phyloP scores from a whole-genome alignment of 2,888 invertebrate genomes.

The Platypus cylindrus region DNA sequence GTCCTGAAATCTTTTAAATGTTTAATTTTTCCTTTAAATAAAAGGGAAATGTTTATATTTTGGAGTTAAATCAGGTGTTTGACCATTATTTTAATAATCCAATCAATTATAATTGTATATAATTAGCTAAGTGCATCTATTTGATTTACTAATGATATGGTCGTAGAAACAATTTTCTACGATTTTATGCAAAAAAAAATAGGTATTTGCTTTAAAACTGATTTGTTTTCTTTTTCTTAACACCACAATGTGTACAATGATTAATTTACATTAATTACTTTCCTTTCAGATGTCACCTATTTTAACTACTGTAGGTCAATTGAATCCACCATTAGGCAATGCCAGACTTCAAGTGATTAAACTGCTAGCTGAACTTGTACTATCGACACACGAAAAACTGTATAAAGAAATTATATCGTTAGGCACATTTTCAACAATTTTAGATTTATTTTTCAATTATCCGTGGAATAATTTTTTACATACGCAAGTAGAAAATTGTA shows the following conservation, averaged over 20 bases:
- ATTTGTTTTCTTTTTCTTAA: not conserved
- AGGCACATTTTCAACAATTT: conserved; percentile 48
- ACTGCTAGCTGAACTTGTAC: conserved; percentile 63
- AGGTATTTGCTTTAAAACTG: too few relatives aligned
- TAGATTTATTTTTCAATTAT: conserved; percentile 83
- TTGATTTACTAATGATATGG: too few relatives aligned
- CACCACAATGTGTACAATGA: not conserved
- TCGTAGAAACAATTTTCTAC: too few relatives aligned
- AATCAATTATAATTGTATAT: too few relatives aligned
- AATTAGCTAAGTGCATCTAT: too few relatives aligned
- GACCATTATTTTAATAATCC: too few relatives aligned
- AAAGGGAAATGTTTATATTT: too few relatives aligned
- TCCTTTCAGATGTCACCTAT: conserved; percentile 48
- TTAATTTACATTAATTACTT: not conserved
- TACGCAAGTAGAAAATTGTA: conserved; percentile 71
- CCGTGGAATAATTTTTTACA: conserved; percentile 94
- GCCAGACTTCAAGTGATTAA: conserved; percentile 69
- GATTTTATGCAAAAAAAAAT: too few relatives aligned
- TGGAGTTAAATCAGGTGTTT: too few relatives aligned
- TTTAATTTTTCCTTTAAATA: too few relatives aligned
- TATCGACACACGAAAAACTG: conserved; percentile 54
- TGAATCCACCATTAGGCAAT: conserved; percentile 67
- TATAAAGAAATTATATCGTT: conserved; percentile 46
- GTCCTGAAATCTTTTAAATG: too few relatives aligned
- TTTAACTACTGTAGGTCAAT: conserved; percentile 54